phyloP scores from a whole-genome alignment of 2,797 vertebrate species.

The Carcharodon carcharias region DNA sequence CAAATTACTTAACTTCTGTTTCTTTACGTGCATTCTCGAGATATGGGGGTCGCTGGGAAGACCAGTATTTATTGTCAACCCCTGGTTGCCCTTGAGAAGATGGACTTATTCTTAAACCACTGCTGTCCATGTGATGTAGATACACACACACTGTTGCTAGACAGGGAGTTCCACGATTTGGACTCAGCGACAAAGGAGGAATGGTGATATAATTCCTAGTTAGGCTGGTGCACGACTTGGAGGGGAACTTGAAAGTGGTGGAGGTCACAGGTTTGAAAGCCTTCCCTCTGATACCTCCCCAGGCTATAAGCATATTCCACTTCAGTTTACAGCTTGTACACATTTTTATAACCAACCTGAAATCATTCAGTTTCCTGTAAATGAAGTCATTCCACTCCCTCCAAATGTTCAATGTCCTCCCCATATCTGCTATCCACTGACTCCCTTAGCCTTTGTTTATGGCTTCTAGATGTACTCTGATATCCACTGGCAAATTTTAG shows the following conservation, averaged over 20 bases:
- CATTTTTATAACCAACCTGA: not conserved
- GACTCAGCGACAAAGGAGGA: not conserved
- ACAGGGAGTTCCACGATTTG: not conserved
- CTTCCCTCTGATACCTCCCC: not conserved
- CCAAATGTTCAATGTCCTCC: too few species aligned
- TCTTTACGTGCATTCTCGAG: not conserved
- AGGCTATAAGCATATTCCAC: not conserved
- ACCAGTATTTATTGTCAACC: not conserved
- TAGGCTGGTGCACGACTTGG: not conserved
- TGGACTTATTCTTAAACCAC: not conserved
- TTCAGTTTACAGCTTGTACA: not conserved
- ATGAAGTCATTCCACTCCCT: not conserved
- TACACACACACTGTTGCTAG: not conserved
- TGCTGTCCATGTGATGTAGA: not conserved
- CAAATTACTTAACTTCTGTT: not conserved
- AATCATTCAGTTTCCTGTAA: not conserved
- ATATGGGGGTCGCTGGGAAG: not conserved
- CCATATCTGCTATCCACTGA: not conserved
- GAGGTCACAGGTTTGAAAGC: not conserved
- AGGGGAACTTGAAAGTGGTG: not conserved
- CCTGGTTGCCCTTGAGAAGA: not conserved
- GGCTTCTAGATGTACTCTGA: not conserved
- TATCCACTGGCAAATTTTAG: too few species aligned
- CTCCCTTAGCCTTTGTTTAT: not conserved
- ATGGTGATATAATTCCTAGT: not conserved